A percentile compares a stretch with the other conserved stretches of the same genome.
Conservation (phyloP, 2,797 vertebrate species). For the Simalia tracyae region DNA sequence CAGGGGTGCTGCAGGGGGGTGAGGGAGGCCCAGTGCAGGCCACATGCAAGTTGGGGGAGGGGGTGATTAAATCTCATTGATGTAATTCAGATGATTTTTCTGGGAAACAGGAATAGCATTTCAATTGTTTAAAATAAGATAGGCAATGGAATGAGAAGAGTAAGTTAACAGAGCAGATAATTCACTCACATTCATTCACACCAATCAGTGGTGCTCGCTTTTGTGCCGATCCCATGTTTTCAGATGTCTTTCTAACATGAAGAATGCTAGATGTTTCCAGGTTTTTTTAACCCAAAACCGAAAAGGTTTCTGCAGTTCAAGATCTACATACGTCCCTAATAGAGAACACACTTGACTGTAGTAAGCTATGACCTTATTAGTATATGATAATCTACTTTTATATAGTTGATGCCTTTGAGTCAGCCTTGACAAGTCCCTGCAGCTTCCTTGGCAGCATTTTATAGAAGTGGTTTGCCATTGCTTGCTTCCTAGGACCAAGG, state of each 20-base stretch:
- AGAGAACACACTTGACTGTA: background rate
- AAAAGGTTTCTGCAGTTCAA: background rate
- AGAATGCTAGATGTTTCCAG: background rate
- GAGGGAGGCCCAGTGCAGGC: background rate
- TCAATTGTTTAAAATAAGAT: background rate
- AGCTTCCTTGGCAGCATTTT: background rate
- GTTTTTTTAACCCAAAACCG: background rate
- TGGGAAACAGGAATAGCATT: background rate
- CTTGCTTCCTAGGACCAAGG: background rate
- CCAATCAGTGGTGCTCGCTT: background rate
- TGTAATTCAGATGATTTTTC: background rate
- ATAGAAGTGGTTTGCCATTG: background rate
- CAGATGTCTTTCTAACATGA: background rate
- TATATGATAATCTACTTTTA: background rate
- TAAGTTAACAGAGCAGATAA: background rate
- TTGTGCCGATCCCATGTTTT: background rate
- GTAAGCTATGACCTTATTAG: background rate
- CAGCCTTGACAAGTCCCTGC: background rate
- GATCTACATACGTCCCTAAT: background rate
- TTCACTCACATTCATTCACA: background rate
- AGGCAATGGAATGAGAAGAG: background rate
- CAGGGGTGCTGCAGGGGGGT: accelerated
- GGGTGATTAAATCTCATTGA: background rate
- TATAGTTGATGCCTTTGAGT: background rate
- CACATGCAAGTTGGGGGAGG: background rate